Percentiles rank a stretch among this genome's conserved stretches.
These are phyloP conservation scores for Buceros bicornis DNA, from an alignment of 2,797 vertebrate species.

Conservation along the genomic window DNA sequence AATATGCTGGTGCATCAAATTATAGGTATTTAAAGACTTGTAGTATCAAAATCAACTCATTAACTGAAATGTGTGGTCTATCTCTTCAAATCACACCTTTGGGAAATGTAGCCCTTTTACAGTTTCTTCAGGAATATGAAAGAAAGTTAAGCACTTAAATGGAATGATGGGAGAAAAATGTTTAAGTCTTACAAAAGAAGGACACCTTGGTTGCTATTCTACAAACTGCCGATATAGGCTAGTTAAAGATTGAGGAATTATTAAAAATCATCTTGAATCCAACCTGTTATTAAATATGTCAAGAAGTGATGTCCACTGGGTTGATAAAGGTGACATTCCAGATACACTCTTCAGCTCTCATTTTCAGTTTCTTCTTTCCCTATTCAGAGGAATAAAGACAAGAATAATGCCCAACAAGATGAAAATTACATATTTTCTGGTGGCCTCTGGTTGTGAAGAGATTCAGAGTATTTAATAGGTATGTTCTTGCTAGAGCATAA, in stretches of 20 bases:
- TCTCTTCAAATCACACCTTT: not conserved
- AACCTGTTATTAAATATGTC: slow-evolving; percentile 32
- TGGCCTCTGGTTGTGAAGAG: not conserved
- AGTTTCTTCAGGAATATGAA: not conserved
- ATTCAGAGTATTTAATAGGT: not conserved
- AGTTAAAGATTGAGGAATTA: not conserved
- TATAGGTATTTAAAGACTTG: not conserved
- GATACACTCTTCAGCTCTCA: not conserved
- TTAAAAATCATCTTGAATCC: slow-evolving; percentile 50
- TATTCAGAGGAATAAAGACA: not conserved
- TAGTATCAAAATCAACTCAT: not conserved
- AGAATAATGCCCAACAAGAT: not conserved
- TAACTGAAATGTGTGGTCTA: not conserved
- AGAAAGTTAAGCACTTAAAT: not conserved
- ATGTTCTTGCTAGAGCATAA: not conserved
- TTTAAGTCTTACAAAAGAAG: not conserved
- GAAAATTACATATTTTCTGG: not conserved
- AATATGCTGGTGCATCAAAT: not conserved
- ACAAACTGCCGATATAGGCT: not conserved
- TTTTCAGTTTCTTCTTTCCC: not conserved
- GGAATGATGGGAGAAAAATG: not conserved
- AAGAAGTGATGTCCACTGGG: not conserved
- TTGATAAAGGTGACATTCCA: slow-evolving; percentile 6
- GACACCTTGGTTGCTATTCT: not conserved
- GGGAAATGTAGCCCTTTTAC: not conserved